Evolutionary conservation across 2,888 invertebrate species (phyloP).

Genomic region (Volucella inflata): DNA sequence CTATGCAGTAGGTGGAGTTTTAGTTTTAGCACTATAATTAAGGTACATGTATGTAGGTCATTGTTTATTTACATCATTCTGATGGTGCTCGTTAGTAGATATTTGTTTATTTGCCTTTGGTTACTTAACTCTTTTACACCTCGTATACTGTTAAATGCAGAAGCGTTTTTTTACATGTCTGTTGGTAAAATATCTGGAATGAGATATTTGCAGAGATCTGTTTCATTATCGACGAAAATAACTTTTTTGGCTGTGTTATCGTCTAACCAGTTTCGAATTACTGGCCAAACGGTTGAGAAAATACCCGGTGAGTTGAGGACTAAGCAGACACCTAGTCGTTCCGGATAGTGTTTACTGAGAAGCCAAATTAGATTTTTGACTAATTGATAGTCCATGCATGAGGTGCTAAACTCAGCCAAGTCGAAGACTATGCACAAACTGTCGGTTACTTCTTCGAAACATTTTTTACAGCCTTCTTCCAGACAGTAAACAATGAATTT

Average conservation of each 20-base stretch:
- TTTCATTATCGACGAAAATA: conserved; percentile 88
- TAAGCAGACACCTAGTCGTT: conserved; percentile 90
- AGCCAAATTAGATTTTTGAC: conserved; percentile 92
- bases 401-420: conserved; percentile 88
- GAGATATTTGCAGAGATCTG: conserved; percentile 89
- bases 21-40: conserved; percentile 57
- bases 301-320: conserved; percentile 90
- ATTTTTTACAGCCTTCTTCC: conserved; percentile 90
- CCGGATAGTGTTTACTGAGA: conserved; percentile 90
- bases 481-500: conserved; percentile 91
- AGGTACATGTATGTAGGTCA: conserved; percentile 70
- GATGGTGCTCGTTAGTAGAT: conserved; percentile 45
- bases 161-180: conserved; percentile 85
- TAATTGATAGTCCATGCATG: conserved; percentile 92
- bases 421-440: conserved; percentile 92
- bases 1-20: conserved; percentile 42
- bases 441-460: conserved; percentile 91
- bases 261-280: conserved; percentile 91
- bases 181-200: conserved; percentile 91
- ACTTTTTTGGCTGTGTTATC: conserved; percentile 92
- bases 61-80: conserved; percentile 66
- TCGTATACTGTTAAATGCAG: neutral
- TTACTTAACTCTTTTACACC: neutral
- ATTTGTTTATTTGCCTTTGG: conserved; percentile 29
- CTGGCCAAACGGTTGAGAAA: conserved; percentile 91